phyloP scores from a whole-genome alignment of 2,888 invertebrate species.

The Troides helena region DNA sequence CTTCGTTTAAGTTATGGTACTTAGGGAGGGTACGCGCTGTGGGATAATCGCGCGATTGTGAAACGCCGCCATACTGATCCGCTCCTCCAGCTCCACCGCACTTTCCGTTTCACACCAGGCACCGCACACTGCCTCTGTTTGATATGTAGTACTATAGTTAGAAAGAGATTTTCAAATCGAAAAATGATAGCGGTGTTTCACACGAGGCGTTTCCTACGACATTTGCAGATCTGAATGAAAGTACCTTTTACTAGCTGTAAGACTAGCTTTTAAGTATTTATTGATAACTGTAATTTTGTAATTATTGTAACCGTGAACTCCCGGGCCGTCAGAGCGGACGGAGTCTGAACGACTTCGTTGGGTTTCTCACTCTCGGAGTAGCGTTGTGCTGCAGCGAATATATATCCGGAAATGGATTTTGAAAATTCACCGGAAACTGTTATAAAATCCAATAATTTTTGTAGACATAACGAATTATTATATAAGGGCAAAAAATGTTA shows the following conservation, averaged over 20 bases:
- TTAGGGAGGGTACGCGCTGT: conserved; percentile 33
- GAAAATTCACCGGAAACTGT: conserved; percentile 15
- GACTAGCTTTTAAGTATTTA: conserved; percentile 74
- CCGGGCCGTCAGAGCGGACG: conserved; percentile 13
- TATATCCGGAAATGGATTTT: conserved; percentile 1
- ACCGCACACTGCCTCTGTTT: background rate
- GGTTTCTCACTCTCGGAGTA: background rate
- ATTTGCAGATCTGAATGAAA: conserved; percentile 64
- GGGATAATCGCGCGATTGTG: conserved; percentile 54
- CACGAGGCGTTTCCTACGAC: conserved; percentile 63
- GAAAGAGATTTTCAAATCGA: background rate
- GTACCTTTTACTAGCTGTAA: conserved; percentile 74
- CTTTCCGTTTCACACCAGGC: background rate
- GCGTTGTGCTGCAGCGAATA: background rate
- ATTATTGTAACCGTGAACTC: conserved; percentile 45
- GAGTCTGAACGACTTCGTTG: background rate
- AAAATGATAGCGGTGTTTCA: conserved; percentile 47
- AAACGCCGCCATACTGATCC: conserved; percentile 45
- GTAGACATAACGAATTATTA: conserved; percentile 31
- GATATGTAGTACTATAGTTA: no score
- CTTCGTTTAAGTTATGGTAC: conserved; percentile 3
- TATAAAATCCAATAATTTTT: conserved; percentile 1
- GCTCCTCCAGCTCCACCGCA: background rate
- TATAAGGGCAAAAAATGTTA: conserved; percentile 67
- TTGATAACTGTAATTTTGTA: conserved; percentile 68